Conservation (phyloP, 1,140 invertebrate species). For the Philopotamus ludificatus region DNA sequence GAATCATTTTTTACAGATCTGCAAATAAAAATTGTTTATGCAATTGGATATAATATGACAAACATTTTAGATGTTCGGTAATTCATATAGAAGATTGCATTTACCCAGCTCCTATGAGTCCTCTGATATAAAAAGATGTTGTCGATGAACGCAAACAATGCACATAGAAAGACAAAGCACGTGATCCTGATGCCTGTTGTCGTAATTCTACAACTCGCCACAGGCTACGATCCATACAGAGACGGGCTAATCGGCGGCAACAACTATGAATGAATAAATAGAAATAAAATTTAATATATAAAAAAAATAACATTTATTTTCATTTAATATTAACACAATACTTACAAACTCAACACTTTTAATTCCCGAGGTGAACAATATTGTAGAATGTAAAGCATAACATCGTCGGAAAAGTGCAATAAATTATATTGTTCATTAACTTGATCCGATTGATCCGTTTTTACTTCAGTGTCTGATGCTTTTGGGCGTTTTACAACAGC, state of each 20-base stretch:
- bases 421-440: constrained; percentile 29
- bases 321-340: constrained; percentile 23
- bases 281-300: not conserved
- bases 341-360: constrained; percentile 53
- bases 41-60: no score
- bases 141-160: constrained; percentile 41
- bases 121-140: constrained; percentile 44
- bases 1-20: no score
- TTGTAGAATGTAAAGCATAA: constrained; percentile 48
- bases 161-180: constrained; percentile 44
- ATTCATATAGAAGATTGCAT: no score
- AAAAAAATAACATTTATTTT: not conserved
- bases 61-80: no score
- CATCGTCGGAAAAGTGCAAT: constrained; percentile 52
- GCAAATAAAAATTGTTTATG: no score
- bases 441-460: not conserved
- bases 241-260: constrained; percentile 44
- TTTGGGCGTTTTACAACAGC: constrained; percentile 15
- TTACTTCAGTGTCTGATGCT: not conserved
- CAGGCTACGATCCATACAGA: constrained; percentile 46
- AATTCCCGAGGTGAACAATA: constrained; percentile 45
- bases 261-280: constrained; percentile 41
- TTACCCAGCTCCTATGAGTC: constrained; percentile 40
- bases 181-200: constrained; percentile 28
- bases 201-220: constrained; percentile 47